Evolutionary conservation across 2,113 vertebrate species (phyloP).

Genomic region (Xenopus tropicalis): UCB_Xtro_10.0 CM004446.2:77530001-77530500

Average conservation of each 20-base stretch:
- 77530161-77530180: conserved; percentile 63
- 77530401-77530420: too few species aligned
- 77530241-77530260: conserved; percentile 63
- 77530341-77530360: conserved; percentile 66
- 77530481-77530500: conserved; percentile 66
- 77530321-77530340: conserved; percentile 68
- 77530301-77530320: conserved; percentile 64
- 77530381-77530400: conserved; percentile 1
- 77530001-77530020: neutral
- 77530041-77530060: neutral
- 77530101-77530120: neutral
- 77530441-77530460: neutral
- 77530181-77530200: conserved; percentile 55
- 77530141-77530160: neutral
- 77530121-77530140: too few species aligned
- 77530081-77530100: neutral
- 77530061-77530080: neutral
- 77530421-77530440: neutral
- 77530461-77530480: conserved; percentile 40
- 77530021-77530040: conserved; percentile 11
- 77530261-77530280: conserved; percentile 54
- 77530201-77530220: conserved; percentile 62
- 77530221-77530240: conserved; percentile 55
- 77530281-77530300: conserved; percentile 56
- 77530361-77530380: conserved; percentile 67